Conservation (phyloP, 2,797 vertebrate genomes). For the Lagocephalus sceleratus region DNA sequence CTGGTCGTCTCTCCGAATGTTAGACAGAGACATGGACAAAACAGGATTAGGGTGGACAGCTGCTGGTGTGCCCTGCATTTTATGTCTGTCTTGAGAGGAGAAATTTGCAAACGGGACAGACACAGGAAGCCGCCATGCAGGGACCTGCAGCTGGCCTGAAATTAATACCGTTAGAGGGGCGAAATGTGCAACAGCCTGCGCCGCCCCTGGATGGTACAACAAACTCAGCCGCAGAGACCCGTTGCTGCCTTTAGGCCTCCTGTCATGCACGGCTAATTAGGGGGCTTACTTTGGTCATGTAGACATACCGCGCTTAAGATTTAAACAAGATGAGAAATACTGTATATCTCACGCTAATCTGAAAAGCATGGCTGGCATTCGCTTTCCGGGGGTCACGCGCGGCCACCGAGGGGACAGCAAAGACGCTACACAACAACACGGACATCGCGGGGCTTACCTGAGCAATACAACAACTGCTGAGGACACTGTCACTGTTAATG, state of each 20-base stretch:
- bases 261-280: conserved; percentile 49
- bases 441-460: not conserved
- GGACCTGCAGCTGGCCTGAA: conserved; percentile 68
- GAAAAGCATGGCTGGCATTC: conserved; percentile 23
- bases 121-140: conserved; percentile 68
- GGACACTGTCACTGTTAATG: too few species aligned
- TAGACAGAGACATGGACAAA: conserved; percentile 52
- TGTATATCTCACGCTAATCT: conserved; percentile 30
- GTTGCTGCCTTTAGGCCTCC: conserved; percentile 36
- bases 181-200: conserved; percentile 35
- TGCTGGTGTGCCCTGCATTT: conserved; percentile 67
- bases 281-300: conserved; percentile 43
- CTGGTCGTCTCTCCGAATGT: conserved; percentile 48
- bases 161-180: conserved; percentile 59
- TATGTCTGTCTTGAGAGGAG: conserved; percentile 59
- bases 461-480: too few species aligned
- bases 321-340: conserved; percentile 49
- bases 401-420: conserved; percentile 9
- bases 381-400: conserved; percentile 14
- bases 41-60: conserved; percentile 74
- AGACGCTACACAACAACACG: not conserved
- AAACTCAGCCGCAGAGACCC: conserved; percentile 19
- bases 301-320: conserved; percentile 44
- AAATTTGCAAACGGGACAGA: conserved; percentile 69
- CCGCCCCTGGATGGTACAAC: conserved; percentile 26